Conservation (phyloP, 2,888 invertebrate genomes). For the Tetragnatha montana region DNA sequence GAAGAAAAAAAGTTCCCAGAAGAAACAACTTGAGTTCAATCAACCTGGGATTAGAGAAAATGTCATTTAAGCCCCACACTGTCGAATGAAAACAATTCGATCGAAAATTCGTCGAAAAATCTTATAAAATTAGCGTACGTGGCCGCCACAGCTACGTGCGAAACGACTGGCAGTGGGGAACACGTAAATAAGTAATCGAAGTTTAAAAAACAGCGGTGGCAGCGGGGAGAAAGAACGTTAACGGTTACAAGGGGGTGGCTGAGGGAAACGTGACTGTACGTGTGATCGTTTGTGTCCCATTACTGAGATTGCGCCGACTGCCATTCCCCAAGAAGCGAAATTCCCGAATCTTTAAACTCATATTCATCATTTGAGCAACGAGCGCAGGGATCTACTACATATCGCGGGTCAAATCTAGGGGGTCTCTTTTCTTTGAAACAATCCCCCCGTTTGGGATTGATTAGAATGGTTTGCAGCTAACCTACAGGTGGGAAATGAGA, state of each 20-base stretch:
- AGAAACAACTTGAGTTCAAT: not conserved
- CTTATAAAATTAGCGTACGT: conserved; percentile 68
- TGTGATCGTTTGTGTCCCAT: conserved; percentile 64
- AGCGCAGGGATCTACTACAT: conserved; percentile 28
- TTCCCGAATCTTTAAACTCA: conserved; percentile 62
- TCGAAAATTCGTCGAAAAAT: conserved; percentile 58
- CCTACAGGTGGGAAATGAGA: no score
- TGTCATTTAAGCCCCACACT: conserved; percentile 38
- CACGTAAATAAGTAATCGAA: conserved; percentile 69
- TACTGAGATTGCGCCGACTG: conserved; percentile 67
- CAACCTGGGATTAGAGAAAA: not conserved
- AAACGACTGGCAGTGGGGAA: conserved; percentile 54
- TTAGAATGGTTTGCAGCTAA: no score
- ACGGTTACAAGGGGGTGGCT: conserved; percentile 58
- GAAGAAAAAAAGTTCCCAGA: not conserved
- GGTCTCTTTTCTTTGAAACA: not conserved
- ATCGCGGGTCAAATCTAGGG: not conserved
- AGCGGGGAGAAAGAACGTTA: conserved; percentile 62
- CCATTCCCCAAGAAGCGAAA: conserved; percentile 56
- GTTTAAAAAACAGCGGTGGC: conserved; percentile 55
- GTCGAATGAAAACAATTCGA: conserved; percentile 55
- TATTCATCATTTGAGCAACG: conserved; percentile 56
- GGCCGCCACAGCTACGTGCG: conserved; percentile 54
- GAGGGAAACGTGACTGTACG: conserved; percentile 60
- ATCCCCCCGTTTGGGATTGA: no score